Evolutionary conservation across 1,140 invertebrate species (phyloP), one percentile per base, ranked within the genome.

Genomic region (Drosophila murphyi): DNA sequence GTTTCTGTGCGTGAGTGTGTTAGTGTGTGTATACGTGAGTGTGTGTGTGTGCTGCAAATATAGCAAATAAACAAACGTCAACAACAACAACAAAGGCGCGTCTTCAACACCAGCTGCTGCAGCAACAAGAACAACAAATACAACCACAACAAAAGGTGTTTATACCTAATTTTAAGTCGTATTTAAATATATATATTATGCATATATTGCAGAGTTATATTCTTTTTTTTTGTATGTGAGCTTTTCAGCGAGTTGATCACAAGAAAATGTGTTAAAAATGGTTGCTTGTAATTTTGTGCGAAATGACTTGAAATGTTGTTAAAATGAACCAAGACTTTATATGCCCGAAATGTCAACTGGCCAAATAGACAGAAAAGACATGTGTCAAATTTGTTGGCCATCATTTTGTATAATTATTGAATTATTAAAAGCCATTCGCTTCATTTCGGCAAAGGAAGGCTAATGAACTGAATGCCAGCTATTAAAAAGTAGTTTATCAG

Each of bases 401-500:
- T 37, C 12, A 37, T 35, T 32, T 55, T n/a, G 4, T 39, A 10
- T 39, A 10, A 5, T 8, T 39, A 56, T 7, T 3, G 20, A 39
- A n/a, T 28, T 20, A 43, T n/a, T 12, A 48, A 47, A 48, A 34
- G 6, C 43, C 20, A 20, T 20, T 20, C 0, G 20, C 20, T 20
- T 20, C 20, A 20, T 20, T 20, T 20, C 20, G 20, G 20, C 20
- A 20, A 20, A 20, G 20, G 39, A 48, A 43, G 61, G 69, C 69
- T 64, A 72, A 64, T 72, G 61, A 72, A 72, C 69, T 64, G 43
- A 20, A 4, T 50, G 31, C 4, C 34, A 10, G 60, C 68, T 43
- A 63, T 71, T 72, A 72, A 72, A 72, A 64, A 43, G 69, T 64
- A 56, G 52, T 72, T 64, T 57, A 57, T 64, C 60, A 72, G 61